Evolutionary conservation across 1,140 invertebrate species (phyloP).

Genomic region (Apolygus lucorum): DNA sequence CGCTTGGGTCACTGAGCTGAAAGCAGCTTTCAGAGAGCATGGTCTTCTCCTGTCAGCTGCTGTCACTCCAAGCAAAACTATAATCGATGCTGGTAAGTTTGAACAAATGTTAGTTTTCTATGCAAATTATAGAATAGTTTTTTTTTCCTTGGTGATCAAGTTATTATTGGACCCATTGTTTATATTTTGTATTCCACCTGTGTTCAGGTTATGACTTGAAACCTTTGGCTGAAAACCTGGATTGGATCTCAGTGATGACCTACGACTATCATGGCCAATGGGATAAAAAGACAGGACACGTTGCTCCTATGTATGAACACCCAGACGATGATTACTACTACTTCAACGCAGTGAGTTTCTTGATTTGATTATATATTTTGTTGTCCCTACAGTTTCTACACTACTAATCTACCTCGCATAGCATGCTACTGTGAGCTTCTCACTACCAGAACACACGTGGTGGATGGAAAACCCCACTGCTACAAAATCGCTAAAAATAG

Average conservation of each 20-base stretch:
- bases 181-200: background rate
- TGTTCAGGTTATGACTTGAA: slow-evolving; percentile 67
- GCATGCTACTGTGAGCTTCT: too few relatives aligned
- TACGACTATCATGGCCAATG: slow-evolving; percentile 82
- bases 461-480: too few relatives aligned
- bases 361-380: background rate
- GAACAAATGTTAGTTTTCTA: background rate
- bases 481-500: too few relatives aligned
- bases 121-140: too few relatives aligned
- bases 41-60: slow-evolving; percentile 70
- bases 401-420: background rate
- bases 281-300: slow-evolving; percentile 75
- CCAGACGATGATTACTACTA: slow-evolving; percentile 56
- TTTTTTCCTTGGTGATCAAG: too few relatives aligned
- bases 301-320: slow-evolving; percentile 70
- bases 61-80: slow-evolving; percentile 78
- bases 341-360: slow-evolving; percentile 40
- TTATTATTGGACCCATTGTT: background rate
- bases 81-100: slow-evolving; percentile 58
- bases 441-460: too few relatives aligned
- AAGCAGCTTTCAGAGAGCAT: slow-evolving; percentile 58
- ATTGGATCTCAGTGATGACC: slow-evolving; percentile 79
- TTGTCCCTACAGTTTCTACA: background rate
- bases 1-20: slow-evolving; percentile 61
- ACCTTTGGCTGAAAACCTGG: slow-evolving; percentile 58